These are phyloP conservation scores for Chrysomallon squamiferum DNA, from an alignment of 1,140 invertebrate genomes.

Conservation along the genomic window DNA sequence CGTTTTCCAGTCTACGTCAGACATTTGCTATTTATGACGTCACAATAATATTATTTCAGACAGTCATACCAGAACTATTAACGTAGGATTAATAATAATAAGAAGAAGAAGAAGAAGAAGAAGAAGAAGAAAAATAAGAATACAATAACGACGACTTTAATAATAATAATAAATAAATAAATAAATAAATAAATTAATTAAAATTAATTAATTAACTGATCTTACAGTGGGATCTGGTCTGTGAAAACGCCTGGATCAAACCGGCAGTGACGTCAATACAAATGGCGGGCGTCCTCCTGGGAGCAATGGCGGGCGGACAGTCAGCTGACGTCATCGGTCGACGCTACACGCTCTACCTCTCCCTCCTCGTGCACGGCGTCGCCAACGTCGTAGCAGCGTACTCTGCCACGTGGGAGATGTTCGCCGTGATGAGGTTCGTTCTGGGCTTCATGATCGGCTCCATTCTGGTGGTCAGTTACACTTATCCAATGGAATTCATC, in stretches of 20 bases:
- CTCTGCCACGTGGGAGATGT: constrained; percentile 43
- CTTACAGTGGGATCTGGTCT: constrained; percentile 47
- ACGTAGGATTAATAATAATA: no score
- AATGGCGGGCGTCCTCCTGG: constrained; percentile 47
- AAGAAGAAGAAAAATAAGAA: no score
- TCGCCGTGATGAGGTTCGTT: constrained; percentile 37
- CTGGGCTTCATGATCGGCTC: constrained; percentile 27
- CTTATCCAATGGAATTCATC: constrained; percentile 17
- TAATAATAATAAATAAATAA: no score
- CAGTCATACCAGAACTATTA: no score
- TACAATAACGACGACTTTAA: no score
- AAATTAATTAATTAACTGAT: no score
- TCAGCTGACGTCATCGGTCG: constrained; percentile 43
- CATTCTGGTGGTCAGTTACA: background rate
- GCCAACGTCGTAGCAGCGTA: constrained; percentile 27
- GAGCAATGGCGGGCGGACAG: constrained; percentile 37
- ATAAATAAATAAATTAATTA: no score
- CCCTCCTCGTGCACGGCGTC: constrained; percentile 16
- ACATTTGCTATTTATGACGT: no score
- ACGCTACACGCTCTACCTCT: constrained; percentile 31
- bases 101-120: no score
- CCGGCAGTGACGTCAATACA: constrained; percentile 45
- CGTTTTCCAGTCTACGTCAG: no score
- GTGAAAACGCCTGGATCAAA: constrained; percentile 33
- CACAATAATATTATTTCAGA: no score